A percentile compares a stretch with the other conserved stretches of the same genome.
Evolutionary conservation across 2,888 invertebrate genomes (phyloP).

Genomic region (Mimas tiliae): DNA sequence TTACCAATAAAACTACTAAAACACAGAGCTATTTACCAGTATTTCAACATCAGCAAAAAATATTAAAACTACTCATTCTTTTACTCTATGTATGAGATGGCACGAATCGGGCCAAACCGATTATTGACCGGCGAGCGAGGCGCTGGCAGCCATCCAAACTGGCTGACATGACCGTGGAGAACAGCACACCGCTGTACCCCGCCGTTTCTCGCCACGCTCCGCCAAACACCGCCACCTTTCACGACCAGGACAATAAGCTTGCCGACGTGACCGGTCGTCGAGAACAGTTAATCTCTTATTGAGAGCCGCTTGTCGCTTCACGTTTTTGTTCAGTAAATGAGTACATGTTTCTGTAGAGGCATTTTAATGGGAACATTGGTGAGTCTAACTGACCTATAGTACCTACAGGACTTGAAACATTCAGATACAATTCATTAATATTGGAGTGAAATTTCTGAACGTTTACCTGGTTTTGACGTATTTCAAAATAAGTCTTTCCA

Average conservation of each 20-base stretch:
- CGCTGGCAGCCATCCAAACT: conserved; percentile 19
- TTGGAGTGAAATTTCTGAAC: too few species aligned
- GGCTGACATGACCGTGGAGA: conserved; percentile 9
- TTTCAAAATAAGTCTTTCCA: too few species aligned
- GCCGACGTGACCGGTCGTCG: conserved; percentile 17
- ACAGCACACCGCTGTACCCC: background rate
- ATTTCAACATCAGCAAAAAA: background rate
- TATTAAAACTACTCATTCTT: background rate
- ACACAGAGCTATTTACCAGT: too few species aligned
- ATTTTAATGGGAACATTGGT: background rate
- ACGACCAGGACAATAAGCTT: conserved; percentile 13
- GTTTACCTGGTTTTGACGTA: too few species aligned
- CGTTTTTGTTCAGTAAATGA: conserved; percentile 10
- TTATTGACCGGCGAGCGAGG: conserved; percentile 24
- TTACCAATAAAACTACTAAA: too few species aligned
- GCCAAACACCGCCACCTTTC: conserved; percentile 24
- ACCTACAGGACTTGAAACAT: too few species aligned
- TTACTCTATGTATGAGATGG: conserved; percentile 6
- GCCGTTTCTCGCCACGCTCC: background rate
- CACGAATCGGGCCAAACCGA: conserved; percentile 17
- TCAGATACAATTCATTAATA: too few species aligned
- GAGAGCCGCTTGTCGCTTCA: conserved; percentile 10
- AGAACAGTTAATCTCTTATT: conserved; percentile 19
- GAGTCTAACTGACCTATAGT: too few species aligned
- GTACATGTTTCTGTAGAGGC: background rate